phyloP scores from a whole-genome alignment of 2,888 invertebrate species.

The Ormyrus labotus region DNA sequence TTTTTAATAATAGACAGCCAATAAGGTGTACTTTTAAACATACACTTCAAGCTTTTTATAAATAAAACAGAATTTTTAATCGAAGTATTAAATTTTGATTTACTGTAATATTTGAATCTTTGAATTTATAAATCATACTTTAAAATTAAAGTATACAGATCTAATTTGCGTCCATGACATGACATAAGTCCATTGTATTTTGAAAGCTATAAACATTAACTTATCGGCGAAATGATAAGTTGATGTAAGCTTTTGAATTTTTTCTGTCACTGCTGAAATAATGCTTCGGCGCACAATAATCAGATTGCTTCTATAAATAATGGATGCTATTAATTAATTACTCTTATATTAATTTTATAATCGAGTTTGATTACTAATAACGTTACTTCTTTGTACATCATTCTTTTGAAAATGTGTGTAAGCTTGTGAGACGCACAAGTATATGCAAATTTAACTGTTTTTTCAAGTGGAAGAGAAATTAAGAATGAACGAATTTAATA shows the following conservation, averaged over 20 bases:
- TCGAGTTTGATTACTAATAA: background rate
- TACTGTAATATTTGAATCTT: background rate
- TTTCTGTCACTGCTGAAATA: conserved; percentile 9
- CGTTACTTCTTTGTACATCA: background rate
- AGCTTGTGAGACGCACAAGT: conserved; percentile 24
- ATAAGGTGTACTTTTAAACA: no score
- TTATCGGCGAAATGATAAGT: background rate
- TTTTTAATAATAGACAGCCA: background rate
- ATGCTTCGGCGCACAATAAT: conserved; percentile 24
- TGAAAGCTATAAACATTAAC: background rate
- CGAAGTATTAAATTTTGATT: background rate
- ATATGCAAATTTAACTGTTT: background rate
- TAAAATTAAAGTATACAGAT: background rate
- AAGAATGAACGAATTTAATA: background rate
- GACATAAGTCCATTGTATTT: background rate
- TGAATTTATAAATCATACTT: conserved; percentile 19
- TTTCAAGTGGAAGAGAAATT: background rate
- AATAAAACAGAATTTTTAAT: no score
- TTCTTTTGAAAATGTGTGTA: background rate
- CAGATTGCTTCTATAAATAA: conserved; percentile 19
- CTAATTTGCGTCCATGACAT: conserved; percentile 16
- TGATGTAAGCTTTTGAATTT: background rate
- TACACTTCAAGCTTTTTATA: no score
- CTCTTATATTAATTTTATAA: conserved; percentile 13
- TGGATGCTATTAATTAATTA: no score